Conservation (phyloP, 2,113 vertebrate genomes). For the Pleuronectes platessa region DNA sequence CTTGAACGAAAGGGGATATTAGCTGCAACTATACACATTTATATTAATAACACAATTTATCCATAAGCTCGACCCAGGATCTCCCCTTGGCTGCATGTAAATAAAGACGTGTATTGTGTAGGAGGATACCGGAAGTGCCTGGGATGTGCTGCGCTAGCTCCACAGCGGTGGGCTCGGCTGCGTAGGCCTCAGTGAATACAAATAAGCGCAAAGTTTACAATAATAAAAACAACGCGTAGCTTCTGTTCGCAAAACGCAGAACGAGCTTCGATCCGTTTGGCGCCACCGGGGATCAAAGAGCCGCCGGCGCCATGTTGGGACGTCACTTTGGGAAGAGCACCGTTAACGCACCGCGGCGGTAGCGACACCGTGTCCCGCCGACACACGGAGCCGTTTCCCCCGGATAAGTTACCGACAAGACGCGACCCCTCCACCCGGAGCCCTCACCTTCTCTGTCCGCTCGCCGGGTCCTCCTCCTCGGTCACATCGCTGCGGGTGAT, state of each 20-base stretch:
- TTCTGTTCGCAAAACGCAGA: neutral
- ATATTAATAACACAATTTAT: neutral
- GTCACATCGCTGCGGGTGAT: conserved; percentile 59
- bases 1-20: too few species aligned
- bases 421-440: neutral
- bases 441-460: conserved; percentile 67
- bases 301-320: neutral
- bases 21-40: neutral
- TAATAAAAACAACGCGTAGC: conserved; percentile 34
- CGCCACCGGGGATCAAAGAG: neutral
- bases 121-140: conserved; percentile 32
- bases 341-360: conserved; percentile 30
- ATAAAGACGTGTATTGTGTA: conserved; percentile 46
- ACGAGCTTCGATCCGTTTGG: neutral
- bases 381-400: conserved; percentile 32
- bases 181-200: conserved; percentile 81
- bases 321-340: conserved; percentile 27
- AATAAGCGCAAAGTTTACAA: conserved; percentile 77
- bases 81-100: neutral
- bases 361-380: conserved; percentile 28
- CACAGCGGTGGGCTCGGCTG: conserved; percentile 56
- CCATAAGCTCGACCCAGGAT: too few species aligned
- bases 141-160: neutral
- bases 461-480: conserved; percentile 28
- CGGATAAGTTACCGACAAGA: neutral